Conservation (phyloP, 2,888 invertebrate genomes). For the Drosophila anceps region DNA sequence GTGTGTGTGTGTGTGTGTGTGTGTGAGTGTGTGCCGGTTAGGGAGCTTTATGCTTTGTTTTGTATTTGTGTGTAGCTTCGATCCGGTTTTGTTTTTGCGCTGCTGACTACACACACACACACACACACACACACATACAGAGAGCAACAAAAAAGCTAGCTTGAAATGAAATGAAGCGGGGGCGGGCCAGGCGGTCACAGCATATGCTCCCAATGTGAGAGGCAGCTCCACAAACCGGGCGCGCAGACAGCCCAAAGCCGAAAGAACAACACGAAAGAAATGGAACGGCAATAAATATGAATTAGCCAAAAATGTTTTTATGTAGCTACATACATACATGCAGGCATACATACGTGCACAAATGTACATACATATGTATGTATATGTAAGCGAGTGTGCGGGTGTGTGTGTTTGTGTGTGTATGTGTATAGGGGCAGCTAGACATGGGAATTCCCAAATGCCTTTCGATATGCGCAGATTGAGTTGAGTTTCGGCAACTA, state of each 20-base stretch:
- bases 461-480: constrained; percentile 45
- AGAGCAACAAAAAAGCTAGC: constrained; percentile 40
- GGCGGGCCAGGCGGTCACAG: constrained; percentile 21
- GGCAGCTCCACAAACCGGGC: constrained; percentile 41
- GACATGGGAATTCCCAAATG: constrained; percentile 62
- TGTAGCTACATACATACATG: constrained; percentile 3
- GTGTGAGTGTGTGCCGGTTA: constrained; percentile 49
- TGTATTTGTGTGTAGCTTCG: constrained; percentile 56
- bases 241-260: constrained; percentile 50
- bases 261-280: constrained; percentile 55
- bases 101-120: constrained; percentile 52
- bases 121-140: neutral
- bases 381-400: neutral
- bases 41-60: constrained; percentile 66
- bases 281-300: constrained; percentile 64
- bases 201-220: constrained; percentile 48
- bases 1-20: constrained; percentile 18
- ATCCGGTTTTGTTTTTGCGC: constrained; percentile 54
- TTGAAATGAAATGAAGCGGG: neutral
- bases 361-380: neutral
- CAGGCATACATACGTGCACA: no score
- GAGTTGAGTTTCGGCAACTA: constrained; percentile 8
- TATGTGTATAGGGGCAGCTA: constrained; percentile 4
- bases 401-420: neutral
- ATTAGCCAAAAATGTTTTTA: constrained; percentile 55